Evolutionary conservation across 1,140 invertebrate species (phyloP).

Genomic region (Mesaphorura yosii): DNA sequence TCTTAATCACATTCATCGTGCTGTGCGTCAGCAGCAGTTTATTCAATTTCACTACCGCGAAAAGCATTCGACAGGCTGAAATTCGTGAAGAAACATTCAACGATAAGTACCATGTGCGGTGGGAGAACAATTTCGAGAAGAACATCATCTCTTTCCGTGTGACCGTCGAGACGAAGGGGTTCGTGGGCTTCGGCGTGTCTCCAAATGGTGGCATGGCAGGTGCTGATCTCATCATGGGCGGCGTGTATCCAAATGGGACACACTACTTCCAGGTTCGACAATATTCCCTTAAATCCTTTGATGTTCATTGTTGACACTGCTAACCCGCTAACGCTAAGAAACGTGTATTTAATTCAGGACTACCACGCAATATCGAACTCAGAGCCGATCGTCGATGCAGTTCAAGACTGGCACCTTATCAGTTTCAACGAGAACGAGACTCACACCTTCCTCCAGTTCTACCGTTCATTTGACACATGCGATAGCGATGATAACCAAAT

Average conservation of each 20-base stretch:
- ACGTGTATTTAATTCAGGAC: conserved; percentile 5
- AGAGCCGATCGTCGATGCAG: background rate
- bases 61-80: too few relatives aligned
- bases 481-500: conserved; percentile 4
- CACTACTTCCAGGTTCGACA: conserved; percentile 1
- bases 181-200: background rate
- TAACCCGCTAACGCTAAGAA: background rate
- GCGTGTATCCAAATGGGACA: background rate
- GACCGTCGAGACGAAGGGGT: background rate
- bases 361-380: background rate
- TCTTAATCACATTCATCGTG: too few relatives aligned
- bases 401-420: conserved; percentile 3
- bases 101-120: too few relatives aligned
- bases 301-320: background rate
- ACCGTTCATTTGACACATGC: conserved; percentile 1
- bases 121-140: background rate
- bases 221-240: conserved; percentile 1
- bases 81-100: too few relatives aligned
- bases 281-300: background rate
- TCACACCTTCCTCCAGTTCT: background rate
- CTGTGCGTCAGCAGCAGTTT: too few relatives aligned
- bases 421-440: background rate
- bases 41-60: too few relatives aligned
- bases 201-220: background rate
- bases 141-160: background rate